phyloP scores from a whole-genome alignment of 2,797 vertebrate species.

The Syngnathus acus region DNA sequence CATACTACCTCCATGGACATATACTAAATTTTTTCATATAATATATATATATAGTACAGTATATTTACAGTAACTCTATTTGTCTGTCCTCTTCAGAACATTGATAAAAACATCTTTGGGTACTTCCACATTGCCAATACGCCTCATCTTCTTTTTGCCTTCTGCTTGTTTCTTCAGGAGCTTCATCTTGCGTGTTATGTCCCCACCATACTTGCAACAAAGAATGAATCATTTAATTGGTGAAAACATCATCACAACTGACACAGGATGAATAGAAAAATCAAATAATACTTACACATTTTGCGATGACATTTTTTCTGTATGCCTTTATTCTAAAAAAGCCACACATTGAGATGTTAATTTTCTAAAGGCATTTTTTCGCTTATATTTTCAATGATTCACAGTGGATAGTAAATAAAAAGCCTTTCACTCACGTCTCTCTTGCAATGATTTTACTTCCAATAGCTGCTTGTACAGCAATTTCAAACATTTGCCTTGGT shows the following conservation, averaged over 20 bases:
- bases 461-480: conserved; percentile 86
- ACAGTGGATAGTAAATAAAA: neutral
- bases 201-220: conserved; percentile 62
- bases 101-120: conserved; percentile 91
- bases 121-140: conserved; percentile 85
- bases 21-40: neutral
- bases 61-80: conserved; percentile 9
- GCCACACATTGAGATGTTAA: conserved; percentile 11
- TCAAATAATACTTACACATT: conserved; percentile 82
- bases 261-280: conserved; percentile 4
- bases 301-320: conserved; percentile 92
- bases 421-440: conserved; percentile 81
- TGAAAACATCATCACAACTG: neutral
- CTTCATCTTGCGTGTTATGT: conserved; percentile 91
- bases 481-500: conserved; percentile 93
- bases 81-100: conserved; percentile 76
- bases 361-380: neutral
- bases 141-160: conserved; percentile 90
- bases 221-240: neutral
- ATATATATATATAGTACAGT: neutral
- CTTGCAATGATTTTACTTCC: conserved; percentile 88
- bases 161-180: conserved; percentile 91
- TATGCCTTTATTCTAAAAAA: conserved; percentile 88
- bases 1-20: neutral
- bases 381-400: neutral